These are phyloP conservation scores for Ophthalmolycus amberensis DNA, from an alignment of 2,113 vertebrate genomes.

Conservation along the genomic window DNA sequence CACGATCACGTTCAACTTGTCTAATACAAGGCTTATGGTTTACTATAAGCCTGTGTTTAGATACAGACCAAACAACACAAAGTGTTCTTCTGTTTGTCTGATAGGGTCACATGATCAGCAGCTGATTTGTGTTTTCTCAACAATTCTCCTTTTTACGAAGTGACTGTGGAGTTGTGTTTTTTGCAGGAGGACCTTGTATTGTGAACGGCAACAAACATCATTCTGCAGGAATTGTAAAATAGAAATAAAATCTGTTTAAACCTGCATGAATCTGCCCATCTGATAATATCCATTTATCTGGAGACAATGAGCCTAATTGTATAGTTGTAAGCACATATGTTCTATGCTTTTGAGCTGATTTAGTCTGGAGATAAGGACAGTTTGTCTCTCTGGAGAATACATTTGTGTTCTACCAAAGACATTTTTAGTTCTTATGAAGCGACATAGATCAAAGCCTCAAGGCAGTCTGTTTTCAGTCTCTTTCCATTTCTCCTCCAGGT, in stretches of 20 bases:
- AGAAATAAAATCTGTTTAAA: background rate
- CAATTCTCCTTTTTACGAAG: too few species aligned
- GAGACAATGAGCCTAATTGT: background rate
- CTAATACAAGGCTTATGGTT: too few species aligned
- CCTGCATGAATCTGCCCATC: background rate
- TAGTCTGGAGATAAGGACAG: background rate
- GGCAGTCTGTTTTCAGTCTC: background rate
- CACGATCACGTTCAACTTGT: too few species aligned
- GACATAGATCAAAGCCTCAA: too few species aligned
- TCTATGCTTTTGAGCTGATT: background rate
- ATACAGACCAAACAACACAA: too few species aligned
- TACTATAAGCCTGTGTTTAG: too few species aligned
- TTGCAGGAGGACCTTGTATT: too few species aligned
- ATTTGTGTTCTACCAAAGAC: background rate
- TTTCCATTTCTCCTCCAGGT: constrained; percentile 74
- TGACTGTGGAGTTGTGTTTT: too few species aligned
- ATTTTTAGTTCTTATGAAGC: background rate
- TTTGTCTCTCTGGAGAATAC: background rate
- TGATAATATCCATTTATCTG: background rate
- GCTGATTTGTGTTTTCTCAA: background rate
- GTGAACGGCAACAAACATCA: too few species aligned
- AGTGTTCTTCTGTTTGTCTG: too few species aligned
- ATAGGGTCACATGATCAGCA: background rate
- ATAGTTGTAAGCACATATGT: background rate
- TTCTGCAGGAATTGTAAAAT: too few species aligned